Conservation (phyloP, 2,888 invertebrate genomes). For the Lepidochrysops patricia region DNA sequence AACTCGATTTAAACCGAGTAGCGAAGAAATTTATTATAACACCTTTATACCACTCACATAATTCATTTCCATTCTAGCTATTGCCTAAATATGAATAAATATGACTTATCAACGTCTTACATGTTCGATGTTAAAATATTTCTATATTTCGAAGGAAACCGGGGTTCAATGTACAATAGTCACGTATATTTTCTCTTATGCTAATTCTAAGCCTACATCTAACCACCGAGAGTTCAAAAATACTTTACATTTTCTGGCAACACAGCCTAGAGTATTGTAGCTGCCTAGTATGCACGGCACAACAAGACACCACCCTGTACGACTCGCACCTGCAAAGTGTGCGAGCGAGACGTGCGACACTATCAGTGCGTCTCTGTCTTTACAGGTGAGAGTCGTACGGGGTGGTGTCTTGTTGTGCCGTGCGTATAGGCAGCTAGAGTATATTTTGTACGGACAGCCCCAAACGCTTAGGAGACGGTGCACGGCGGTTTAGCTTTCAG, state of each 20-base stretch:
- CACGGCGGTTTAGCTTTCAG: conserved; percentile 4
- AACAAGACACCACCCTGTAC: too few relatives aligned
- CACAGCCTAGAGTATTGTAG: too few relatives aligned
- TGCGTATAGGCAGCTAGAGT: too few relatives aligned
- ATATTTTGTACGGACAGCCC: conserved; percentile 16
- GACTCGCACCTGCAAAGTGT: too few relatives aligned
- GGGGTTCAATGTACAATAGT: conserved; percentile 5
- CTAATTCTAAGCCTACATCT: conserved; percentile 34
- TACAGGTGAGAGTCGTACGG: too few relatives aligned
- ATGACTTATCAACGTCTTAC: conserved; percentile 12
- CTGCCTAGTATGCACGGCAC: too few relatives aligned
- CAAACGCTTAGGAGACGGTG: background rate
- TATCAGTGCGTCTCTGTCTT: too few relatives aligned
- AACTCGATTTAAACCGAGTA: background rate
- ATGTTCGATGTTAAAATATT: conserved; percentile 17
- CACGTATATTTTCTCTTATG: conserved; percentile 11
- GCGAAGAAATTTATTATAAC: background rate
- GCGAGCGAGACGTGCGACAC: too few relatives aligned
- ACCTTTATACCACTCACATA: background rate
- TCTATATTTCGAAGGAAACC: conserved; percentile 1
- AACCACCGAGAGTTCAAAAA: conserved; percentile 45
- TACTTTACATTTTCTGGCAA: conserved; percentile 29
- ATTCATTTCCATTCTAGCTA: background rate
- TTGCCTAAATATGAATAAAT: background rate
- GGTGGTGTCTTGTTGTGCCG: too few relatives aligned